Percentiles rank a stretch among this genome's conserved stretches.
Evolutionary conservation across 2,113 vertebrate species (phyloP).

Genomic region (Amblyopsis rosae): DNA sequence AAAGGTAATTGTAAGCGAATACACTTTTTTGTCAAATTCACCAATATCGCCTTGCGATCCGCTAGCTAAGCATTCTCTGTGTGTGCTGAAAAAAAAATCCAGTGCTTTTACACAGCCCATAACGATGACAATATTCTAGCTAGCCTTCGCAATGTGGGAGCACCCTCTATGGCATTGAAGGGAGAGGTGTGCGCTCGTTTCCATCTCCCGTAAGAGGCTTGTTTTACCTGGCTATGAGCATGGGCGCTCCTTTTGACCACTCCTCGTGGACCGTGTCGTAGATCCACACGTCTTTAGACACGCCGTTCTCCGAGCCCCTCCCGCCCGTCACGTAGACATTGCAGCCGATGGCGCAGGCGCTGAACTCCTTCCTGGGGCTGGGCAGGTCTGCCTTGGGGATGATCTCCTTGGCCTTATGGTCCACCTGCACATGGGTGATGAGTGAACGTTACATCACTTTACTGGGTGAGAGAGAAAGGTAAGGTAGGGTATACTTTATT

Average conservation of each 20-base stretch:
- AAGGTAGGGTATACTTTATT: no score
- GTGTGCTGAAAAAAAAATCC: no score
- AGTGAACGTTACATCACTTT: background rate
- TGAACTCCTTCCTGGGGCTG: conserved; percentile 93
- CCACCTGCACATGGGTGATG: conserved; percentile 67
- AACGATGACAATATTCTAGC: no score
- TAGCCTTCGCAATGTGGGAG: background rate
- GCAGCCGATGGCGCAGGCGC: conserved; percentile 92
- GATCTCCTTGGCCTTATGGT: conserved; percentile 93
- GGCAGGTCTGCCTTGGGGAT: conserved; percentile 93
- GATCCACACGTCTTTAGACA: conserved; percentile 96
- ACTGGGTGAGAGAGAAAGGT: no score
- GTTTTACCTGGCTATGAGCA: conserved; percentile 85
- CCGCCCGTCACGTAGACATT: conserved; percentile 94
- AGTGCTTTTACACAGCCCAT: no score
- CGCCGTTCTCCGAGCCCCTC: conserved; percentile 90
- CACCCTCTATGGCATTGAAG: no score
- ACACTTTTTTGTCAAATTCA: no score
- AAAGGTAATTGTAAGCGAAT: no score
- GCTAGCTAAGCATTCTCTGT: no score
- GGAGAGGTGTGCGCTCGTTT: background rate
- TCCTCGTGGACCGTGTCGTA: conserved; percentile 92
- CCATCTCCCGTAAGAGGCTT: background rate
- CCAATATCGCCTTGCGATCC: no score
- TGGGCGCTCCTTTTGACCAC: conserved; percentile 93